Conservation (phyloP, 1,140 invertebrate genomes). For the Phymorhynchus buccinoides region DNA sequence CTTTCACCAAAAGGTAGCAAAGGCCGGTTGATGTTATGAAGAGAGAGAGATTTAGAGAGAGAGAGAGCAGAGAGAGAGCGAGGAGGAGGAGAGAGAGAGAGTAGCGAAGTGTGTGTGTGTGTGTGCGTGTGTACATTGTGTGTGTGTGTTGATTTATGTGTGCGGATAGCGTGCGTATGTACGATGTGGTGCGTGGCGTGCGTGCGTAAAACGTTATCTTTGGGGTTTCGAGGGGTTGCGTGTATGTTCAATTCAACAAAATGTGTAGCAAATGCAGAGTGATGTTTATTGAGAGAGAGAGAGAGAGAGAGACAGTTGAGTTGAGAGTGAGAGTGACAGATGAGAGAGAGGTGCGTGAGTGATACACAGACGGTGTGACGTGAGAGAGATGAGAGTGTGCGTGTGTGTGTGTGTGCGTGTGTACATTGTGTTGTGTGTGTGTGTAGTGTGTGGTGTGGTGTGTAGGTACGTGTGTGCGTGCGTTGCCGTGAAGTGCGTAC, state of each 20-base stretch:
- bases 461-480: constrained; percentile 4
- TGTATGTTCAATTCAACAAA: background rate
- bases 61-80: background rate
- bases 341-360: too few species aligned
- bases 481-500: too few species aligned
- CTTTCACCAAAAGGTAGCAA: background rate
- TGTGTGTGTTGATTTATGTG: background rate
- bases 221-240: background rate
- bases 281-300: background rate
- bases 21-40: background rate
- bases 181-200: too few species aligned
- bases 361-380: too few species aligned
- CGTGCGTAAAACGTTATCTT: too few species aligned
- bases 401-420: too few species aligned
- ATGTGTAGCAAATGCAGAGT: background rate
- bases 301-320: background rate
- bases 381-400: too few species aligned
- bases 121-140: background rate
- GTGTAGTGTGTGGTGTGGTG: background rate
- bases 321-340: too few species aligned
- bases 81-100: too few species aligned
- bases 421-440: background rate
- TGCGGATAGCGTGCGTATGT: background rate
- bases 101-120: too few species aligned
- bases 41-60: constrained; percentile 1